Base-by-base conservation (phyloP, 2,797 vertebrate genomes). In the Sebastes variabilis region DNA sequence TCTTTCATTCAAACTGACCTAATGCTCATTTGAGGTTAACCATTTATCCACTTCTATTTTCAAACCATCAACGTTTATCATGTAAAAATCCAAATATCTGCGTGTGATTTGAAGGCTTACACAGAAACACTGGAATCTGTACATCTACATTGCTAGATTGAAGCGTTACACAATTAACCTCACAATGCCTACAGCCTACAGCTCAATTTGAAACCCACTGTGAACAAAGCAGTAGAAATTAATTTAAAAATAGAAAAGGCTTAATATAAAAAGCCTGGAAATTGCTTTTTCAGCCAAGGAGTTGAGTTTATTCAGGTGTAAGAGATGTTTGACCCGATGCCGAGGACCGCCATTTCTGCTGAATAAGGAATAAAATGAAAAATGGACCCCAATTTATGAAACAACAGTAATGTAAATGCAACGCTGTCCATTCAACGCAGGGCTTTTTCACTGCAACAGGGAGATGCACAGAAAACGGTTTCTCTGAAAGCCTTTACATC, bases 341-440 rank as follows among this genome's bases (percentile, higher is more conserved):
- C 29, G 8, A 70, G 38, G 12, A 72, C 59, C 64, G 38, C 36
- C 1, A 22, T 73, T 67, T 84, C 65, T 68, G 42, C 66, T 62
- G 61, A 80, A 77, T 88, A 88, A 91, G 84, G 84, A 91, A 85
- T 75, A 65, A 62, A 75, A 87, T 74, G 11, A 79, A 82, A 86
- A 64, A 87, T 72, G 60, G 61, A 81, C 61, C 67, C 55, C 65
- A 77, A 84, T 87, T 89, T 68, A 83, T 86, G 62, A 88, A 86
- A 89, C 22, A 81, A 36, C 27, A 59, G 42, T 60, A 55, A 66
- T 75, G 49, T 34, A 42, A 88, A 79, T 77, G 73, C 79, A 42
- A 56, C 4, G 32, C 66, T 67, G 29, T 25, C 20, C 49, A 13
- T 86, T 92, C 60, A 67, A 69, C 60, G 49, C 49, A 67, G 55